A percentile compares a stretch with the other conserved stretches of the same genome.
phyloP scores from a whole-genome alignment of 2,888 invertebrate species.

The Drosophila multiciliata region DNA sequence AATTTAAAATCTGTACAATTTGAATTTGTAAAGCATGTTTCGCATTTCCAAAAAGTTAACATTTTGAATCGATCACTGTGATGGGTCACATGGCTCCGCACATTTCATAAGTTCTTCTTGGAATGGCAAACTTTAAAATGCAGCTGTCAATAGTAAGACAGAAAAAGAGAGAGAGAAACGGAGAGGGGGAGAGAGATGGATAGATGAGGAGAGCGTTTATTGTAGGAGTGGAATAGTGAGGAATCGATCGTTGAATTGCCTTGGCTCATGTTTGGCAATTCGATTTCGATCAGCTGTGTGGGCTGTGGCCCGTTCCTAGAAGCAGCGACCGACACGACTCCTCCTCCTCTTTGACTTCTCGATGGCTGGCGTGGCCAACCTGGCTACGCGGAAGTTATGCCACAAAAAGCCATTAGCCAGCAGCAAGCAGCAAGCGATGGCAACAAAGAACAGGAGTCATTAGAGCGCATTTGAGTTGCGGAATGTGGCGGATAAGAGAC shows the following conservation, averaged over 20 bases:
- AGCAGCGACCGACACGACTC: conserved; percentile 29
- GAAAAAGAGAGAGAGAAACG: neutral
- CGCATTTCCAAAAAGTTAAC: neutral
- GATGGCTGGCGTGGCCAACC: conserved; percentile 15
- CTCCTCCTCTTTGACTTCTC: conserved; percentile 9
- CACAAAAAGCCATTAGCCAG: conserved; percentile 55
- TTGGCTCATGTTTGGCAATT: conserved; percentile 55
- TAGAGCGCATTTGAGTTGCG: conserved; percentile 78
- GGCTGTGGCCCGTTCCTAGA: conserved; percentile 49
- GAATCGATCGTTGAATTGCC: conserved; percentile 60
- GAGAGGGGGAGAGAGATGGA: neutral
- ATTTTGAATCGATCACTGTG: neutral
- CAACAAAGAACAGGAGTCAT: conserved; percentile 81
- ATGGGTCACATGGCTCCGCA: conserved; percentile 42
- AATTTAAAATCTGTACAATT: neutral
- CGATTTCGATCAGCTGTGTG: conserved; percentile 64
- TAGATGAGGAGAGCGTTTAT: neutral
- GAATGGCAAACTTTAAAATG: conserved; percentile 45
- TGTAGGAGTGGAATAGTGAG: conserved; percentile 50
- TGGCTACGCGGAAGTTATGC: conserved; percentile 72
- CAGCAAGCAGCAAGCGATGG: conserved; percentile 31
- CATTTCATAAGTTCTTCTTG: conserved; percentile 72
- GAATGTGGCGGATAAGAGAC: conserved; percentile 62
- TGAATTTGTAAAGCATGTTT: neutral
- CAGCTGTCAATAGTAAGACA: conserved; percentile 40